phyloP scores from a whole-genome alignment of 2,113 vertebrate genomes.

The Clarias gariepinus region DNA sequence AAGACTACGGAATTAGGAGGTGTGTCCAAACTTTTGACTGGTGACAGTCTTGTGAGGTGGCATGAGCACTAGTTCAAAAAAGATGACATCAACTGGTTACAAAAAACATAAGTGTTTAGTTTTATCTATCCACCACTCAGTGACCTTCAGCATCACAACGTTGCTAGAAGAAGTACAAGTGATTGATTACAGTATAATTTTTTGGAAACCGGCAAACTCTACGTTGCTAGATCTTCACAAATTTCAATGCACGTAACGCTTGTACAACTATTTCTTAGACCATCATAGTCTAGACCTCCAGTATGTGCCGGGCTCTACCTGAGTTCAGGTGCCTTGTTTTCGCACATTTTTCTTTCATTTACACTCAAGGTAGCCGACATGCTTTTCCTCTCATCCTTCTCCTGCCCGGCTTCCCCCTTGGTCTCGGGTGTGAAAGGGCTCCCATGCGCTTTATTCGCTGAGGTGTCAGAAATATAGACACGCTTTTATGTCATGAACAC shows the following conservation, averaged over 20 bases:
- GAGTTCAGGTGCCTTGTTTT: background rate
- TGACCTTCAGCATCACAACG: background rate
- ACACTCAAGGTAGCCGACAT: background rate
- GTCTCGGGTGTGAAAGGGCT: conserved; percentile 43
- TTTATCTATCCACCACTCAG: background rate
- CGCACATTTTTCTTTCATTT: background rate
- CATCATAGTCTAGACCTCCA: background rate
- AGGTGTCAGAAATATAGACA: conserved; percentile 83
- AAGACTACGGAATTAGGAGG: no score
- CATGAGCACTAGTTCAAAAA: background rate
- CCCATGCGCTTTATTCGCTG: conserved; percentile 73
- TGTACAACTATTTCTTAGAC: background rate
- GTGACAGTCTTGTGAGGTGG: background rate
- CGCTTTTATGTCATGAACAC: conserved; percentile 79
- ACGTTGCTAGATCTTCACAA: background rate
- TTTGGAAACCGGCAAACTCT: background rate
- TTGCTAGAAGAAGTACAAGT: background rate
- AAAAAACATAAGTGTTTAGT: background rate
- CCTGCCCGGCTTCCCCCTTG: conserved; percentile 32
- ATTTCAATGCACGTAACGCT: background rate
- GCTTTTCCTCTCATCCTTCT: conserved; percentile 26
- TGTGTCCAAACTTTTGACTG: no score
- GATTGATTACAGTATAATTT: background rate
- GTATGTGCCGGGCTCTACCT: background rate
- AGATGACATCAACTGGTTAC: background rate